Evolutionary conservation across 2,113 vertebrate species (phyloP), one percentile per base, ranked within the genome.

Genomic region (Corythaixoides concolor): DNA sequence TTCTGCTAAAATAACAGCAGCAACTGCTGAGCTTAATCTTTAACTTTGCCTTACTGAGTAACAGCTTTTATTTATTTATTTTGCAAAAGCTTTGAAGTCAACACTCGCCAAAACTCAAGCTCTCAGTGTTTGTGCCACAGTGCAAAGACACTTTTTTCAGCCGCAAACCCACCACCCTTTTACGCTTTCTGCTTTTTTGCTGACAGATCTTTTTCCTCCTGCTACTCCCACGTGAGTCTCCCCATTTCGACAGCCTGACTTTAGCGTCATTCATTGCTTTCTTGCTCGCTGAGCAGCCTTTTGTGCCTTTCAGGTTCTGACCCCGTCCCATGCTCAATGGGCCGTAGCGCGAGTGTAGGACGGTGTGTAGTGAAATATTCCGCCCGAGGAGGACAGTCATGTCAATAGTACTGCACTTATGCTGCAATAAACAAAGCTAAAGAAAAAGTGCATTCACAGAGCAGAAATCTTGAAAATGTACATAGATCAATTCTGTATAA

Each of bases 251-350:
- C 24, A 74, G 90, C 88, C 92, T 47, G 95, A 93, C 84, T 95
- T 68, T 21, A 59, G 86, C 35, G 73, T 75, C 93, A 88, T 90
- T 96, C 95, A 72, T 77, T 30, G 43, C 41, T 41, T 72, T 70
- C 78, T n/a, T 77, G 89, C 92, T 95, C 17, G 43, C 41, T 93
- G 96, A 93, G 92, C 85, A 87, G 87, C 62, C 96, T 84, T 96
- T 90, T 90, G 85, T 94, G 96, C 78, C 95, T 95, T 88, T 96
- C 95, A 96, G 97, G 96, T 97, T 98, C 94, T 97, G 97, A 96
- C 96, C 97, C 91, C 50, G 4, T 83, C 91, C 96, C 93, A 55
- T 94, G 95, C 96, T 94, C 93, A 89, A 72, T 13, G 78, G 80
- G 60, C 96, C 85, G 83, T 1, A 12, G 96, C 89, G 83, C 16